phyloP scores from a whole-genome alignment of 2,888 invertebrate genomes.

The Dioctria linearis region DNA sequence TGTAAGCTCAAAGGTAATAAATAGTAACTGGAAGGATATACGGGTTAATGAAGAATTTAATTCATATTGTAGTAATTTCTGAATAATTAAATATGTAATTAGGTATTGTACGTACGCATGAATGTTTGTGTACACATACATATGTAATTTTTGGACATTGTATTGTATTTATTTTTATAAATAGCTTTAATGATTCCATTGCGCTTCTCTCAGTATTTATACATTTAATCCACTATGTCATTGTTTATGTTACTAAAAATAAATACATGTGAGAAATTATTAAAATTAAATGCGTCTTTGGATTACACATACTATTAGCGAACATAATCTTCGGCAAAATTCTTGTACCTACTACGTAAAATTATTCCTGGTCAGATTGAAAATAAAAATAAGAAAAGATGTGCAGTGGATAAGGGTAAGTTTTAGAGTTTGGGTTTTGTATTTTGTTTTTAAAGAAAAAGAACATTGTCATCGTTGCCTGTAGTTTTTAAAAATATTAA shows the following conservation, averaged over 20 bases:
- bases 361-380: too few relatives aligned
- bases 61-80: constrained; percentile 4
- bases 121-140: not conserved
- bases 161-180: constrained; percentile 38
- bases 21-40: constrained; percentile 21
- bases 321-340: too few relatives aligned
- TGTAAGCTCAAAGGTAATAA: not conserved
- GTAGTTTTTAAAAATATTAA: too few relatives aligned
- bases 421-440: too few relatives aligned
- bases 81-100: not conserved
- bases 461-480: too few relatives aligned
- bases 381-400: too few relatives aligned
- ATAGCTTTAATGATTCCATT: constrained; percentile 38
- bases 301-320: too few relatives aligned
- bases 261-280: constrained; percentile 9
- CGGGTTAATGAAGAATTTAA: constrained; percentile 14
- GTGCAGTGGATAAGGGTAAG: too few relatives aligned
- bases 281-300: too few relatives aligned
- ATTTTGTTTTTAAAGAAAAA: too few relatives aligned
- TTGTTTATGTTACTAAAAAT: constrained; percentile 17
- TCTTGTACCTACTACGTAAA: too few relatives aligned
- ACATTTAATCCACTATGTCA: constrained; percentile 17
- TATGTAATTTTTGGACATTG: constrained; percentile 9
- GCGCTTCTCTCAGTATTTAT: constrained; percentile 21
- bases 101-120: not conserved